phyloP scores from a whole-genome alignment of 1,140 invertebrate genomes.

The Drosophila nannoptera region DNA sequence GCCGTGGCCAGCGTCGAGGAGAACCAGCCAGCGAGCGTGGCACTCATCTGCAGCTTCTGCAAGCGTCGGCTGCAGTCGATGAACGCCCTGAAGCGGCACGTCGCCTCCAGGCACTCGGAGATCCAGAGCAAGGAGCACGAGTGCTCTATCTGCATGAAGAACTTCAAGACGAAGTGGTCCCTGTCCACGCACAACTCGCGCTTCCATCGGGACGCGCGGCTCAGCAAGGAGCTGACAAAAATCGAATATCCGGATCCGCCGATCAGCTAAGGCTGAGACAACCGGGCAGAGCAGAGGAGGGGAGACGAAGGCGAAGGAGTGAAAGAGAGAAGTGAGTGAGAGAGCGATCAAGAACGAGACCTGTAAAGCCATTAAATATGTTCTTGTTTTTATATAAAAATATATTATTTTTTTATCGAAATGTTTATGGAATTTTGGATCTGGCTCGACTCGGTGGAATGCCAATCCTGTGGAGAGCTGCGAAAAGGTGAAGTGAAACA shows the following conservation, averaged over 20 bases:
- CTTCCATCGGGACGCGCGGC: constrained; percentile 68
- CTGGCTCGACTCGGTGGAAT: too few relatives aligned
- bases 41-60: constrained; percentile 64
- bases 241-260: constrained; percentile 43
- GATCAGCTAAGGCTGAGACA: not conserved
- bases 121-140: constrained; percentile 67
- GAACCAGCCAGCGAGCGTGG: not conserved
- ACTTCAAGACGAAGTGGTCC: constrained; percentile 79
- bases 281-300: not conserved
- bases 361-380: too few relatives aligned
- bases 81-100: constrained; percentile 67
- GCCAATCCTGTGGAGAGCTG: too few relatives aligned
- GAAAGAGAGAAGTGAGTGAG: too few relatives aligned
- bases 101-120: constrained; percentile 71
- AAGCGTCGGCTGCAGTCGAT: constrained; percentile 68
- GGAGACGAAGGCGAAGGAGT: too few relatives aligned
- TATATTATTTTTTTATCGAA: too few relatives aligned
- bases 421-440: too few relatives aligned
- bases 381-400: too few relatives aligned
- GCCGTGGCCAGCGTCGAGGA: constrained; percentile 42
- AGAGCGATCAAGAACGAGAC: too few relatives aligned
- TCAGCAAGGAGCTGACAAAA: constrained; percentile 64
- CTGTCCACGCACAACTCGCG: constrained; percentile 77
- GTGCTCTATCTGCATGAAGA: constrained; percentile 70
- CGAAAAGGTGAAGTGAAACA: too few relatives aligned